Evolutionary conservation across 2,888 invertebrate species (phyloP), one percentile per base, ranked within the genome.

Genomic region (Cancer borealis): DNA sequence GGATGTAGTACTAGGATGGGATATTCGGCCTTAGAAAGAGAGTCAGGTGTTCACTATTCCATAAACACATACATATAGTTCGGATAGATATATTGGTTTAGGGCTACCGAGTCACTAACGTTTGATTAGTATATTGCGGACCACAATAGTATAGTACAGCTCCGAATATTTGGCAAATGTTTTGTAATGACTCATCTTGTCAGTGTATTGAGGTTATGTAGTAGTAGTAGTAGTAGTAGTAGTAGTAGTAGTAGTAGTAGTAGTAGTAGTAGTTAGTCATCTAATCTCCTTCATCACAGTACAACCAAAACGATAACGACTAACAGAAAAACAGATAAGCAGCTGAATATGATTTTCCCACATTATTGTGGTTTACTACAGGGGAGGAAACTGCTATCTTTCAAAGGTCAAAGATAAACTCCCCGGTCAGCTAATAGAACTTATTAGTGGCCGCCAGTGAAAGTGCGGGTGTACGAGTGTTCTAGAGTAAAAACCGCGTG

Each of bases 151-250:
- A n/a, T 5, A n/a, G 3, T 66, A 12, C 54, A 54, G 12, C 54
- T 54, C 12, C 54, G 14, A 12, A 17, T 54, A 54, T n/a, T n/a
- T 66, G 66, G n/a, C 39, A 0, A n/a, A n/a, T 66, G 21, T 66
- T 5, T 14, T 14, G 66, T 66, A n/a, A 66, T 66, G 66, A 21
- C n/a, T 66, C 21, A 66, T 66, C 66, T 21, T 54, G 46, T 88
- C 26, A 30, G 10, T 46, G 46, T 46, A 88, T 8, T 46, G 21
- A 30, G 30, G 30, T 26, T 87, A 3, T 10, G 10, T 46, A 88
- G 46, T 17, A 88, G 88, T 14, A 46, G 46, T 46, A 88, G 88
- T 30, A 45, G 39, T 87, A 87, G 87, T 87, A 39, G 87, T 87
- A 87, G 87, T 87, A 26, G 87, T 87, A 87, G 87, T 46, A 87